phyloP scores from a whole-genome alignment of 2,797 vertebrate genomes.

The Ambastaia sidthimunki region DNA sequence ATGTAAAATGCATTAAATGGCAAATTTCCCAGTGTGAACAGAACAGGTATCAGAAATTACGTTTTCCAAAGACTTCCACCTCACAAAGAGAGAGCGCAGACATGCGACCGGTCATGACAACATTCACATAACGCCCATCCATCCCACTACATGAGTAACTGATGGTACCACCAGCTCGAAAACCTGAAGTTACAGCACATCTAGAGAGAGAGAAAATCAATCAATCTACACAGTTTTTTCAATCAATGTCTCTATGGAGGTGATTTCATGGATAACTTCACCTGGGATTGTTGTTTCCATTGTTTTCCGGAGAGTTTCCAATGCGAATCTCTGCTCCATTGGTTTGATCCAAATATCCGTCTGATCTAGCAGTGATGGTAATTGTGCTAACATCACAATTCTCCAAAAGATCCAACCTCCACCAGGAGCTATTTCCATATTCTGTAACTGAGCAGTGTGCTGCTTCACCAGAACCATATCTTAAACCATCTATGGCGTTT shows the following conservation, averaged over 20 bases:
- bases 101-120: neutral
- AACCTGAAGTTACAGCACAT: conserved; percentile 19
- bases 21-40: too few relatives aligned
- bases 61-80: conserved; percentile 28
- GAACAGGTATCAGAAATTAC: neutral
- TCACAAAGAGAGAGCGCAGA: neutral
- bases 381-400: neutral
- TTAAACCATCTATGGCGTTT: neutral
- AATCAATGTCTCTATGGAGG: neutral
- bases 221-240: neutral
- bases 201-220: conserved; percentile 3
- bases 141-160: neutral
- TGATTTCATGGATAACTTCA: neutral
- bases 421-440: rapidly evolving
- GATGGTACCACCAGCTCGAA: conserved; percentile 19
- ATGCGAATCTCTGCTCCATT: neutral
- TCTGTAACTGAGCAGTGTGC: neutral
- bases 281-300: neutral
- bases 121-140: conserved; percentile 39
- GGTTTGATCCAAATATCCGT: neutral
- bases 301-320: neutral
- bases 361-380: conserved; percentile 8
- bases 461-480: too few relatives aligned
- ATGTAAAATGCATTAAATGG: neutral
- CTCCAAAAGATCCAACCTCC: conserved; percentile 32